phyloP scores from a whole-genome alignment of 23 tunicate species.

The Styela plicata region DNA sequence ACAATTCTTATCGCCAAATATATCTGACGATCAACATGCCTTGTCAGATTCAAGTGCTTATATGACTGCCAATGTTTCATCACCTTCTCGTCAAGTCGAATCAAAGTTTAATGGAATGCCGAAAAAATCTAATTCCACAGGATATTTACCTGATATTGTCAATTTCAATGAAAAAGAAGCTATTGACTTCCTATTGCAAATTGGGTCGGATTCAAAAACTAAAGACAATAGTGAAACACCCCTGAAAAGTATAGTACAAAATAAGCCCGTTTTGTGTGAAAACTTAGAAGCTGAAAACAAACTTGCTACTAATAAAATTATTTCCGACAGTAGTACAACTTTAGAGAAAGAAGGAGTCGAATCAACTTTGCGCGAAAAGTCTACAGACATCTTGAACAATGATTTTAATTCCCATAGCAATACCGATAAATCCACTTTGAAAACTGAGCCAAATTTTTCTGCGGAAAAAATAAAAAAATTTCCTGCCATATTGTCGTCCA shows the following conservation, averaged over 20 bases:
- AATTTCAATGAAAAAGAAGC: constrained; percentile 15
- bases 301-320: not conserved
- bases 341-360: not conserved
- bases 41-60: constrained; percentile 6
- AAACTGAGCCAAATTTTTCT: not conserved
- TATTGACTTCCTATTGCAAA: not conserved
- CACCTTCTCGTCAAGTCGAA: not conserved
- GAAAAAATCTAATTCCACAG: not conserved
- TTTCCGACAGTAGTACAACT: not conserved
- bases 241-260: not conserved
- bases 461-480: not conserved
- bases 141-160: not conserved
- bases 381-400: not conserved
- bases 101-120: not conserved
- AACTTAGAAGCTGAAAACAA: not conserved
- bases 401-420: no score
- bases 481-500: not conserved
- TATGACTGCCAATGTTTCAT: constrained; percentile 11
- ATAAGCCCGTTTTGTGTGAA: not conserved
- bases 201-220: not conserved
- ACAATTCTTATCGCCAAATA: not conserved
- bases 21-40: not conserved
- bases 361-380: not conserved
- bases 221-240: not conserved
- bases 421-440: not conserved